phyloP scores from a whole-genome alignment of 2,113 vertebrate genomes.

The Oophaga pumilio region DNA sequence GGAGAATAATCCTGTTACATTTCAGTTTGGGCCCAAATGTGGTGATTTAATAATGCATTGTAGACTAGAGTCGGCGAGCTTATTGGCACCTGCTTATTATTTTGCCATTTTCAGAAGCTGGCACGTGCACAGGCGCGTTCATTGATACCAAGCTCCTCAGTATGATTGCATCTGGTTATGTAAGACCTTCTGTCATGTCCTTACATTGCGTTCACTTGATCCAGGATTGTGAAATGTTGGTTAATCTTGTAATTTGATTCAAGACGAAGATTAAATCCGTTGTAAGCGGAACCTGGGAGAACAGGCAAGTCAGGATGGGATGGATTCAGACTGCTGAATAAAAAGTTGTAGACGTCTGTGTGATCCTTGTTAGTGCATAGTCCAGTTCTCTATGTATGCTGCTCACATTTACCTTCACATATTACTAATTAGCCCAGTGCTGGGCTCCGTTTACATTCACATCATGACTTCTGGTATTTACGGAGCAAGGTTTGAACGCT shows the following conservation, averaged over 20 bases:
- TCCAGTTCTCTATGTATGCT: too few species aligned
- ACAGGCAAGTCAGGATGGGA: neutral
- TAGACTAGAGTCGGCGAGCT: neutral
- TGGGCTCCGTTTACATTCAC: neutral
- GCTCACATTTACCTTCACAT: too few species aligned
- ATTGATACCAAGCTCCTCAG: neutral
- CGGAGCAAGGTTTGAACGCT: too few species aligned
- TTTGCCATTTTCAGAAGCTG: neutral
- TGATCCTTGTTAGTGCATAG: too few species aligned
- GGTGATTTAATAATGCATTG: neutral
- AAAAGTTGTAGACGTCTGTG: too few species aligned
- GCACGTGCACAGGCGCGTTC: neutral
- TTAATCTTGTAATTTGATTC: neutral
- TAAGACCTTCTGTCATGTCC: neutral
- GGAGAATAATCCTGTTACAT: neutral
- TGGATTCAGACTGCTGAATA: neutral
- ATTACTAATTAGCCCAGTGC: too few species aligned
- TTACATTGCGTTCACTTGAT: neutral
- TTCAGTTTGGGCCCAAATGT: neutral
- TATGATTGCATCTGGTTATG: neutral
- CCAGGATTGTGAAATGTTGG: neutral
- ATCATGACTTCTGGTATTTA: too few species aligned
- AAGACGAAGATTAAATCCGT: neutral
- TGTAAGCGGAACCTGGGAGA: neutral
- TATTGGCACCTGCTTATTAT: neutral